Percentiles rank a stretch among this genome's conserved stretches.
Conservation (phyloP, 1,140 invertebrate genomes). For the Manduca sexta region DNA sequence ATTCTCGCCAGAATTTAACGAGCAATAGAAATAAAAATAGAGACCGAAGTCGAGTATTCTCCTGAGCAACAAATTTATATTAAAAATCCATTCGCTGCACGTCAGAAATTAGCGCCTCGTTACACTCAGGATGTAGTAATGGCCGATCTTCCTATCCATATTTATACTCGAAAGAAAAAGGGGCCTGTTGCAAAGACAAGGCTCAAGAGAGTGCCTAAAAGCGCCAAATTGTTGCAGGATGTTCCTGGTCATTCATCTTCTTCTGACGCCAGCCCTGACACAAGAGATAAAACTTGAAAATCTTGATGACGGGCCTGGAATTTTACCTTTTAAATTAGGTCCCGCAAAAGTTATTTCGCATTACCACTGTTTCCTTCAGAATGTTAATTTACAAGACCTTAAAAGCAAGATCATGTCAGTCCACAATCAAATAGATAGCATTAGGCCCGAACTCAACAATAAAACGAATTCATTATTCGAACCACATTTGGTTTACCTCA, state of each 20-base stretch:
- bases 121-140: slow-evolving; percentile 22
- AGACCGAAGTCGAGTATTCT: no score
- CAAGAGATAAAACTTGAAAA: slow-evolving; percentile 20
- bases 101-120: slow-evolving; percentile 21
- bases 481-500: no score
- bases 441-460: no score
- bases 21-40: no score
- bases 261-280: slow-evolving; percentile 6
- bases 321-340: slow-evolving; percentile 14
- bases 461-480: no score
- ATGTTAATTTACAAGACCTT: slow-evolving; percentile 11
- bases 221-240: slow-evolving; percentile 18
- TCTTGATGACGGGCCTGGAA: slow-evolving; percentile 15
- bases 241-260: background rate
- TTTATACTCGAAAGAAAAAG: slow-evolving; percentile 23
- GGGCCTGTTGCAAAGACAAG: slow-evolving; percentile 18
- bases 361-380: slow-evolving; percentile 14
- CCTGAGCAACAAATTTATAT: no score
- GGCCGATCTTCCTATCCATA: slow-evolving; percentile 25
- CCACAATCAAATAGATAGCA: no score
- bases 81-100: no score
- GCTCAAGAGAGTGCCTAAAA: slow-evolving; percentile 20
- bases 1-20: no score
- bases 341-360: slow-evolving; percentile 7
- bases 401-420: slow-evolving; percentile 6